phyloP scores from a whole-genome alignment of 1,140 invertebrate genomes.

The Penaeus vannamei region DNA sequence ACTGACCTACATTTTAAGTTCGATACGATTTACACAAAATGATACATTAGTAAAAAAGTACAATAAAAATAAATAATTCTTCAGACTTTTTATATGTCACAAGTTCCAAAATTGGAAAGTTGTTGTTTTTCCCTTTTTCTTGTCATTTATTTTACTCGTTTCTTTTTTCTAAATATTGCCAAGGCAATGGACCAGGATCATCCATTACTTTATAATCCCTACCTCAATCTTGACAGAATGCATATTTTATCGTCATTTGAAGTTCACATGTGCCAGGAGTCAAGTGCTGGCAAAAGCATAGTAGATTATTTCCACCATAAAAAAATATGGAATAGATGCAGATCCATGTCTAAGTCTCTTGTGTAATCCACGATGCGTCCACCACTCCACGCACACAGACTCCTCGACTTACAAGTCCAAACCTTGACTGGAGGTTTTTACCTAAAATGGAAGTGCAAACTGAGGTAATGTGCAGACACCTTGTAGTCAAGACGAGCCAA shows the following conservation, averaged over 20 bases:
- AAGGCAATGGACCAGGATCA: slow-evolving; percentile 14
- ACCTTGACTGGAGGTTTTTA: slow-evolving; percentile 44
- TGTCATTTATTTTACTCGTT: not conserved
- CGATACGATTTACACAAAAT: no score
- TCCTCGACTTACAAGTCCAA: slow-evolving; percentile 39
- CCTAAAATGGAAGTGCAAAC: slow-evolving; percentile 60
- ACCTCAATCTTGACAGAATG: slow-evolving; percentile 47
- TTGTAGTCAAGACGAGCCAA: slow-evolving; percentile 54
- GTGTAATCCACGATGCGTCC: slow-evolving; percentile 43
- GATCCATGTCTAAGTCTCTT: not conserved
- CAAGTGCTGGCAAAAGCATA: slow-evolving; percentile 44
- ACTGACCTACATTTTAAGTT: no score
- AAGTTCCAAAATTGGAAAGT: not conserved
- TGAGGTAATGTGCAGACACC: slow-evolving; percentile 63
- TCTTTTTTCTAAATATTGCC: no score
- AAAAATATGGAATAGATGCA: slow-evolving; percentile 37
- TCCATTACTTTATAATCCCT: slow-evolving; percentile 52
- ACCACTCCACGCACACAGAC: slow-evolving; percentile 38
- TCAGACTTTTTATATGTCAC: no score
- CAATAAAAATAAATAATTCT: no score
- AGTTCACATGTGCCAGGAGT: not conserved
- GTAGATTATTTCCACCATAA: slow-evolving; percentile 46
- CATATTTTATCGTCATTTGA: slow-evolving; percentile 40
- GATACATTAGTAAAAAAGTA: no score
- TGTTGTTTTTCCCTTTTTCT: slow-evolving; percentile 4